Evolutionary conservation across 1,140 invertebrate genomes (phyloP).

Genomic region (Gryllus bimaculatus): DNA sequence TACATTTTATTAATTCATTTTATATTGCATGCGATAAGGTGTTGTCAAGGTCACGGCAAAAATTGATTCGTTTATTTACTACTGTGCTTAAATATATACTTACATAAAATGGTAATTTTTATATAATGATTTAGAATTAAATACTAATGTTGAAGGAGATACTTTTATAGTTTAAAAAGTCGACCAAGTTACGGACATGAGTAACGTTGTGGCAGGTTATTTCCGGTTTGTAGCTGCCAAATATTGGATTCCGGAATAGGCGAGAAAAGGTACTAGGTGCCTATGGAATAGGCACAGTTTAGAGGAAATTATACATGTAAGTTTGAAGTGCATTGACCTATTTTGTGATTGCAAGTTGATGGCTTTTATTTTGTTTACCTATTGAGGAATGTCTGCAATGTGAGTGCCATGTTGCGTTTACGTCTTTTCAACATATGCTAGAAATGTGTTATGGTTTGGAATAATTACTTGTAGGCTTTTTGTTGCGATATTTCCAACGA

Average conservation of each 20-base stretch:
- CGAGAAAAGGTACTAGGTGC: not conserved
- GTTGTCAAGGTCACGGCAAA: too few relatives aligned
- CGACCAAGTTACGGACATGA: too few relatives aligned
- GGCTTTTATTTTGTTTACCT: not conserved
- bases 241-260: constrained; percentile 1
- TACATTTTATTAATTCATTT: too few relatives aligned
- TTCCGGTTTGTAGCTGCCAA: not conserved
- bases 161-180: too few relatives aligned
- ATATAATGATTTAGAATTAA: too few relatives aligned
- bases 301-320: not conserved
- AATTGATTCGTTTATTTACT: too few relatives aligned
- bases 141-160: too few relatives aligned
- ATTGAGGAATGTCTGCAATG: not conserved
- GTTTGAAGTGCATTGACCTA: not conserved
- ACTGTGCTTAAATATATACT: too few relatives aligned
- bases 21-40: too few relatives aligned
- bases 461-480: too few relatives aligned
- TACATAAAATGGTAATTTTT: too few relatives aligned
- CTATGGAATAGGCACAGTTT: not conserved
- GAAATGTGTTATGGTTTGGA: not conserved
- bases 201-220: not conserved
- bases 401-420: not conserved
- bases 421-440: not conserved
- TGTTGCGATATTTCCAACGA: too few relatives aligned
- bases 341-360: not conserved